Base-by-base conservation (phyloP, 2,113 vertebrate genomes). In the Genyomyrus donnyi region DNA sequence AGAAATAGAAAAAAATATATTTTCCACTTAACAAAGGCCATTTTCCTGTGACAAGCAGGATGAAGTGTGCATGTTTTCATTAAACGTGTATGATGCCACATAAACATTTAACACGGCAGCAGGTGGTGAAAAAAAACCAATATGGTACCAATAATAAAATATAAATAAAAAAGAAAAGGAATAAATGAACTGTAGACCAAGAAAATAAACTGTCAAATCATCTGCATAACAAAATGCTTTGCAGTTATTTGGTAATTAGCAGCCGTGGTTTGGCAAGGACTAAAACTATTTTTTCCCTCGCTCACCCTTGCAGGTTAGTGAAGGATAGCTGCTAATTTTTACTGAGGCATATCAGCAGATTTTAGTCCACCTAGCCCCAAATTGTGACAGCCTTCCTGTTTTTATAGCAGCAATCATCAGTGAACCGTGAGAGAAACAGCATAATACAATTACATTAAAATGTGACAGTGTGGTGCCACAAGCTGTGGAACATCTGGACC, bases 381-480 rank as follows among this genome's bases (percentile, higher is more conserved):
- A 66, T 27, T 27, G 42, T 42, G 31, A 46, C 35, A 88, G 31
- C 21, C 27, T 39, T n/a, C 17, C 52, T 56, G 15, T 42, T 58
- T 87, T 88, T 56, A 58, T 39, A 53, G 27, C 52, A 56, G 87
- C 19, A 56, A 88, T 58, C 52, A 42, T 35, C 49, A 49, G 10
- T 74, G 58, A 74, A 77, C 66, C 13, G 6, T 39, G 56, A 89
- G 77, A 50, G n/a, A n/a, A 89, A 49, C 45, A 21, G 45, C 70
- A 66, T 50, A 83, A 83, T 35, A 56, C 48, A 89, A 89, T 89
- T 84, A 77, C 50, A 48, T 89, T 52, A 89, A 74, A 42, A 80
- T 45, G 62, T 17, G 48, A 89, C 74, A 89, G 39, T 24, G 70
- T 49, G 46, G 48, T 77, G 45, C 66, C 66, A 52, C 88, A 50